Evolutionary conservation across 2,888 invertebrate species (phyloP), one percentile per base, ranked within the genome.

Genomic region (Harpalus rubripes): DNA sequence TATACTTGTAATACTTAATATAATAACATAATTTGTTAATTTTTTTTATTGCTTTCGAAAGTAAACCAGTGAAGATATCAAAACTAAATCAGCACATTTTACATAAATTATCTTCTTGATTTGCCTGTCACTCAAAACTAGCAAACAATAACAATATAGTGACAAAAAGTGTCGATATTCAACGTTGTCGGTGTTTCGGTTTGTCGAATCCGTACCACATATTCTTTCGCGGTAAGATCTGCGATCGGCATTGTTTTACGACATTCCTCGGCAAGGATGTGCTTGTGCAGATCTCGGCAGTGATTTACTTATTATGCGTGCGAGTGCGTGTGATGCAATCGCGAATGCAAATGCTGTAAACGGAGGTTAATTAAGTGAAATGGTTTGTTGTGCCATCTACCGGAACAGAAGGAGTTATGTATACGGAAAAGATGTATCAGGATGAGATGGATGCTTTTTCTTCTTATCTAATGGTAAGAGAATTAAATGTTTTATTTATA

Each of bases 301-400:
- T 74, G 72, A 74, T 74, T 74, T 74, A 74, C 72, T 74, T 74
- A 74, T 74, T 74, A 74, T 74, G 72, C 72, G 72, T 74, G 72
- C 8, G 44, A 15, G 44, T 15, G 16, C 44, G 72, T 52, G 72
- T 74, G 72, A 74, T 74, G 72, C 72, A 74, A 74, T 74, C 72
- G 44, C 18, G n/a, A 82, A 82, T 82, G 82, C 72, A 56, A 68
- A 82, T 82, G 22, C 22, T 72, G 58, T 32, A 82, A 82, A 82
- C 68, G 58, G 56, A 82, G 68, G 68, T 82, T 82, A 82, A 82
- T 82, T 82, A 82, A 82, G 58, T 65, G 68, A 58, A 79, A 59
- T 79, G 61, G 58, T 61, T 59, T 59, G 68, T 68, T 74, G 61
- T 32, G 58, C n/a, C 72, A 82, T 82, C 72, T 82, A 58, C 72